Evolutionary conservation across 2,113 vertebrate species (phyloP), one percentile per base, ranked within the genome.

Genomic region (Loxodonta africana): DNA sequence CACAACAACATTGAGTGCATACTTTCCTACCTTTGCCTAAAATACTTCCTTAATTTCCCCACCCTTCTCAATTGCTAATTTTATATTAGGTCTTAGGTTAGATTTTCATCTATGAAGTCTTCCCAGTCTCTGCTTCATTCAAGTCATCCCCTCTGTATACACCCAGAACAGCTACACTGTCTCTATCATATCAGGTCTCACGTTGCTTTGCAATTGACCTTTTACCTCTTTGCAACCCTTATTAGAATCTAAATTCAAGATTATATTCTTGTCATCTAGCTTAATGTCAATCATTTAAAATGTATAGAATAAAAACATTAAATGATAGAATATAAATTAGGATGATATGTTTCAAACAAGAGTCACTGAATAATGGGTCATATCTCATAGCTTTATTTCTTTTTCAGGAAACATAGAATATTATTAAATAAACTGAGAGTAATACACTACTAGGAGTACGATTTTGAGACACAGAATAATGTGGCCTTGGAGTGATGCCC

Each of bases 201-300:
- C 57, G 26, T 73, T 28, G 60, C 3, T 57, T 96, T 71, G 4
- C 10, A 48, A 6, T 53, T 91, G 44, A 69, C 63, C 14, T 44
- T 53, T 73, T 85, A 84, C 5, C 0, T 69, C 46, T 93, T 15
- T 92, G 46, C 25, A 62, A 62, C 4, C 30, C 6, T 20, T 51
- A 44, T 48, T 65, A 87, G 12, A 51, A 21, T 90, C 18, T 76
- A 93, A 84, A 91, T 83, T 83, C 25, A 87, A 77, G 46, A 15
- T 74, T 86, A 44, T 30, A 78, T 57, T 11, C 26, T 69, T 6
- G 88, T 65, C 20, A 73, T 91, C 37, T 86, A 74, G 60, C 33
- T 86, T 96, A 67, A 91, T 46, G 26, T 73, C 90, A 30, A 21
- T 21, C 37, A 91, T 62, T 91, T 86, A 91, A 65, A 69, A n/a